A percentile compares a stretch with the other conserved stretches of the same genome.
Conservation (phyloP, 2,797 vertebrate genomes). For the Ataeniobius toweri region DNA sequence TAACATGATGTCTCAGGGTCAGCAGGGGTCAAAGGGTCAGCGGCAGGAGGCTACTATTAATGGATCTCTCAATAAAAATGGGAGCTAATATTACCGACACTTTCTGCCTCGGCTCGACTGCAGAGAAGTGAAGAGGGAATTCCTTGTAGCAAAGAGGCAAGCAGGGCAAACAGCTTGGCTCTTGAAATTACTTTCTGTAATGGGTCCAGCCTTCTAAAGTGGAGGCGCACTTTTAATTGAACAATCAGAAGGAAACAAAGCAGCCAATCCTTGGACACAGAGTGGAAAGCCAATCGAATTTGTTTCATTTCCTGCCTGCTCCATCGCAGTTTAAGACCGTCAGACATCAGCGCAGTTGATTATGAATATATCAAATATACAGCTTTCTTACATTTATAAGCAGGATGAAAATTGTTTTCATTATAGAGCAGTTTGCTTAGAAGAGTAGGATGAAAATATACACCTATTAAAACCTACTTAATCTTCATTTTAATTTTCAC, state of each 20-base stretch:
- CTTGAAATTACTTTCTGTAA: conserved; percentile 77
- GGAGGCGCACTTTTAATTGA: conserved; percentile 76
- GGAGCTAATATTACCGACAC: conserved; percentile 82
- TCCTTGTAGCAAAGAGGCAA: conserved; percentile 59
- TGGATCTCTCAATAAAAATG: conserved; percentile 83
- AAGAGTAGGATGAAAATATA: background rate
- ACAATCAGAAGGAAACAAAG: conserved; percentile 75
- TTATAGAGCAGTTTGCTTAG: conserved; percentile 13
- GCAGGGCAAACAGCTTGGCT: conserved; percentile 75
- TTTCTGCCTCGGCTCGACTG: conserved; percentile 63
- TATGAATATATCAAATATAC: conserved; percentile 72
- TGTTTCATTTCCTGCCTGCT: conserved; percentile 74
- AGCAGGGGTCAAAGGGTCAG: conserved; percentile 78
- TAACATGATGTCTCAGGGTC: conserved; percentile 83
- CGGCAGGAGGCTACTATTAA: conserved; percentile 81
- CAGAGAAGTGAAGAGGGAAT: conserved; percentile 71
- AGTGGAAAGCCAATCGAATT: conserved; percentile 69
- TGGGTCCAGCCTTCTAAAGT: conserved; percentile 63
- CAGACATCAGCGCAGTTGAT: conserved; percentile 68
- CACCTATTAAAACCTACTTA: background rate
- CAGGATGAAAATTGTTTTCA: conserved; percentile 38
- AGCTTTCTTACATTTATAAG: conserved; percentile 62
- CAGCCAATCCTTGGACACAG: conserved; percentile 62
- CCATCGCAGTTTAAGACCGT: conserved; percentile 58
- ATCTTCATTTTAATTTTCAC: background rate